Evolutionary conservation across 2,797 vertebrate species (phyloP).

Genomic region (Bufotes viridis): DNA sequence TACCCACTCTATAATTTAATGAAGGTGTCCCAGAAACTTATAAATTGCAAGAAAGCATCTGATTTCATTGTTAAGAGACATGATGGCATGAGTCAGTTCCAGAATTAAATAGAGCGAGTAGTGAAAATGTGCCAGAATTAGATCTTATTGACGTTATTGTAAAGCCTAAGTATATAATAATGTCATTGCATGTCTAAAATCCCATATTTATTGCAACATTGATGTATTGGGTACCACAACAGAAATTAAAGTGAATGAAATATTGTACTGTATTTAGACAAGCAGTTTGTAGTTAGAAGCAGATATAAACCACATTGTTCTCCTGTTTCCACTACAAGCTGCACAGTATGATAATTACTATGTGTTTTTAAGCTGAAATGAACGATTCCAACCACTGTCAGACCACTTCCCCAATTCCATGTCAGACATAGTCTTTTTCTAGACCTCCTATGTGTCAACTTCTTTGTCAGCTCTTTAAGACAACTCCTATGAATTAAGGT

Average conservation of each 20-base stretch:
- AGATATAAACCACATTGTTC: neutral
- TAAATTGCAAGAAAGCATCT: slow-evolving; percentile 35
- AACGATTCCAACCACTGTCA: neutral
- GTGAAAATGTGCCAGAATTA: slow-evolving; percentile 22
- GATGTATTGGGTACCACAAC: neutral
- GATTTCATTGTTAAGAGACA: slow-evolving; percentile 35
- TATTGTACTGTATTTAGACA: neutral
- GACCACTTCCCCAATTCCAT: neutral
- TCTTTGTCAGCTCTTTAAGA: neutral
- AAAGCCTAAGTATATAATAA: slow-evolving; percentile 15
- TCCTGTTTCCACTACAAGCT: slow-evolving; percentile 5
- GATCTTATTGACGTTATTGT: slow-evolving; percentile 34
- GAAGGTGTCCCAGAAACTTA: slow-evolving; percentile 24
- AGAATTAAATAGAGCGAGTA: slow-evolving; percentile 33
- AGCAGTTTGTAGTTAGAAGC: neutral
- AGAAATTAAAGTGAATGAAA: neutral
- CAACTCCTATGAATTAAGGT: too few species aligned
- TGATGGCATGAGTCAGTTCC: slow-evolving; percentile 38
- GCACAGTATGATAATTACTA: neutral
- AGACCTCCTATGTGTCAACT: neutral
- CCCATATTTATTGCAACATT: slow-evolving; percentile 12
- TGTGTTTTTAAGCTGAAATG: neutral
- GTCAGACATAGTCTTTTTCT: neutral
- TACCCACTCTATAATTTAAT: slow-evolving; percentile 33
- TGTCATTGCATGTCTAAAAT: slow-evolving; percentile 1